Evolutionary conservation across 1,140 invertebrate species (phyloP).

Genomic region (Dreissena polymorpha): DNA sequence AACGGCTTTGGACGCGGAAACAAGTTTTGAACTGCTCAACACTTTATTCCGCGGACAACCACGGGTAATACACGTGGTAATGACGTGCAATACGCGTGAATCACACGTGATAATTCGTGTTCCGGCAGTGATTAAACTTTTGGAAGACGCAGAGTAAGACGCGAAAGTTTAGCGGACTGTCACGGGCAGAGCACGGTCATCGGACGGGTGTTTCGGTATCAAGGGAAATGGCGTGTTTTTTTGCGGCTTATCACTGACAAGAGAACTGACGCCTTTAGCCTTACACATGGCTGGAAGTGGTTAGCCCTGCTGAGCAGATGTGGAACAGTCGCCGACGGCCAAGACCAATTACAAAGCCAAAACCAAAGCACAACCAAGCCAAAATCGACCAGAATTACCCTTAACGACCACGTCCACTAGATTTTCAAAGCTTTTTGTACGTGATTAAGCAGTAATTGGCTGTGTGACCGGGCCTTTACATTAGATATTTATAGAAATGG

Average conservation of each 20-base stretch:
- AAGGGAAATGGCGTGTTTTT: neutral
- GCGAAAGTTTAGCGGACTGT: too few relatives aligned
- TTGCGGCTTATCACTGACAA: constrained; percentile 14
- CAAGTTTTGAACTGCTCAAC: too few relatives aligned
- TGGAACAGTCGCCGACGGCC: too few relatives aligned
- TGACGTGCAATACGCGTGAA: neutral
- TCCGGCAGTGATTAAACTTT: neutral
- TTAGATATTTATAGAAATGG: neutral
- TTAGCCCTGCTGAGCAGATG: neutral
- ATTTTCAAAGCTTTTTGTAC: constrained; percentile 15
- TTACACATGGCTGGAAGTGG: constrained; percentile 11
- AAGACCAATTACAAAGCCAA: too few relatives aligned
- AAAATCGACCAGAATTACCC: constrained; percentile 1
- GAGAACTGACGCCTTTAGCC: neutral
- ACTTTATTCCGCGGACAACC: too few relatives aligned
- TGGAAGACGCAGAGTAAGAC: neutral
- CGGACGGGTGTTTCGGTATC: constrained; percentile 10
- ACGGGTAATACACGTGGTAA: constrained; percentile 5
- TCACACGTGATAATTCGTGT: neutral
- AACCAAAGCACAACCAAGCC: too few relatives aligned
- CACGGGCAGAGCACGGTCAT: too few relatives aligned
- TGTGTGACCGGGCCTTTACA: constrained; percentile 11
- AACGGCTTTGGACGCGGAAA: too few relatives aligned
- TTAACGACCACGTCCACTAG: neutral
- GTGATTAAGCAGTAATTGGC: constrained; percentile 13